Conservation (phyloP, 2,888 invertebrate species). For the Acleris holmiana region DNA sequence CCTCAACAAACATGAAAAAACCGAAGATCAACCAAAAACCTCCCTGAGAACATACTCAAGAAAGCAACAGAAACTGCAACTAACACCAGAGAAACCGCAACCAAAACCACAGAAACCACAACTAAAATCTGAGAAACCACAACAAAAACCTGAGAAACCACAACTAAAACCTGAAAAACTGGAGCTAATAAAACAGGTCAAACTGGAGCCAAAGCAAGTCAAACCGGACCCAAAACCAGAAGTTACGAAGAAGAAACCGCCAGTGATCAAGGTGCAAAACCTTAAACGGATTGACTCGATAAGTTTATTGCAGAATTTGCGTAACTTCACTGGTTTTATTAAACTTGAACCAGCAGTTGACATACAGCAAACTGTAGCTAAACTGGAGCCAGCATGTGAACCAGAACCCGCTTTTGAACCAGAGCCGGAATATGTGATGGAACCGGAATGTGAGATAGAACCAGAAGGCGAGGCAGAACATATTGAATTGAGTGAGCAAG, state of each 20-base stretch:
- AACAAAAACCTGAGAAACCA: background rate
- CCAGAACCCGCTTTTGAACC: too few species aligned
- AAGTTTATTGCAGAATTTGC: conserved; percentile 20
- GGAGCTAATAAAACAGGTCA: background rate
- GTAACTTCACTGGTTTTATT: conserved; percentile 1
- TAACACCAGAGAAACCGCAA: too few species aligned
- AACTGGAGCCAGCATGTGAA: too few species aligned
- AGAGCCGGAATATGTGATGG: too few species aligned
- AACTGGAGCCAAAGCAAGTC: background rate
- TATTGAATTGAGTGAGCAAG: background rate
- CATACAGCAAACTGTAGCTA: background rate
- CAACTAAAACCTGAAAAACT: background rate
- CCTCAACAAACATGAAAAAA: too few species aligned
- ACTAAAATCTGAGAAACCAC: background rate
- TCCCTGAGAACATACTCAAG: too few species aligned
- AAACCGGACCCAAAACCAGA: background rate
- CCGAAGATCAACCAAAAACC: too few species aligned
- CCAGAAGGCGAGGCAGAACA: background rate
- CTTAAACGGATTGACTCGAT: conserved; percentile 24
- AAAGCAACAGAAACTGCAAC: too few species aligned
- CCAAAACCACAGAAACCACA: background rate
- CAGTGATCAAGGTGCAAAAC: conserved; percentile 16
- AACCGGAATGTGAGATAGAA: too few species aligned
- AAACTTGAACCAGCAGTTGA: conserved; percentile 3
- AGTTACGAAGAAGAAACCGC: conserved; percentile 10